Base-by-base conservation (phyloP, 1,140 invertebrate species). In the Euura saliciscinereae region DNA sequence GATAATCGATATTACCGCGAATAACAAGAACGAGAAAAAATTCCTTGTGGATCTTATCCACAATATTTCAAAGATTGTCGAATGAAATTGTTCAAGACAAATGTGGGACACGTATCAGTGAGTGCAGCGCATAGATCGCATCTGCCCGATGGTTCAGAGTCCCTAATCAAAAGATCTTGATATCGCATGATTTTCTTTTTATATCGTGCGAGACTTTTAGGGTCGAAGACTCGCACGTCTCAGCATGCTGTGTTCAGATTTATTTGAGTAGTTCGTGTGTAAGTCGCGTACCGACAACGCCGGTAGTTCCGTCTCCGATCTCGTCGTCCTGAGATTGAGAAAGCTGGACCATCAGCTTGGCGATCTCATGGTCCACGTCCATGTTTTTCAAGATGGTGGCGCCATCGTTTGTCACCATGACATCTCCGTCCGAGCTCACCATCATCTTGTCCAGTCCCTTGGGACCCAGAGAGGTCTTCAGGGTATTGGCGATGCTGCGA, bases 271-370 rank as follows among this genome's bases (percentile, higher is more conserved):
- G 8, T 3, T 6, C 8, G 51, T 59, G 13, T 59, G 6, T 59
- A 59, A n/a, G 10, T 59, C 2, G 51, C 3, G 10, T 59, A 59
- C 51, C 96, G 72, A 99, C 98, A 81, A 99, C 99, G 43, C 98
- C 98, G 71, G 99, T 99, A 10, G 99, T 99, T 64, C 99, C 99
- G 90, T 99, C 99, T 43, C 99, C 98, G 83, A 99, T 99, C 90
- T 99, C 99, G 89, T 99, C 97, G 88, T 99, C 99, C 86, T 99
- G 98, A 72, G 98, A 99, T 85, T 99, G 97, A 10, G 97, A 98
- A 65, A 99, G 87, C 83, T 99, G 97, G 11, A 99, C 98, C 92
- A 99, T 95, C 4, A 99, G 87, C 83, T 99, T 99, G 44, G 97
- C 98, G 81, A 99, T 97, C 90, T 99, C 95, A 87, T 99, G 98